Conservation (phyloP, 1,140 invertebrate genomes). For the Lucilia sericata region DNA sequence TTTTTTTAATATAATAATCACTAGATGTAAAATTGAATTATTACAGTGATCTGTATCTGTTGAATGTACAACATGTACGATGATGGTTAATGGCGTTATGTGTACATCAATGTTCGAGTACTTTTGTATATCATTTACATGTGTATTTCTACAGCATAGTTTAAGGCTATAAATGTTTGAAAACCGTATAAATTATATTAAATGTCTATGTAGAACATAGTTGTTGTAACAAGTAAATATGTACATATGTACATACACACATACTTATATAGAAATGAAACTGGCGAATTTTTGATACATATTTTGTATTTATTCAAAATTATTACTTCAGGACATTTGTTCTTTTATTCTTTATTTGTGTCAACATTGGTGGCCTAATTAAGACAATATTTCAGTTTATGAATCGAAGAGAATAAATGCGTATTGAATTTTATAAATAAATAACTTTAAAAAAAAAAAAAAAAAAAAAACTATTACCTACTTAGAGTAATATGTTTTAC, state of each 20-base stretch:
- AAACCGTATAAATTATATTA: not conserved
- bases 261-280: not conserved
- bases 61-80: not conserved
- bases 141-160: not conserved
- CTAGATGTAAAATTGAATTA: constrained; percentile 12
- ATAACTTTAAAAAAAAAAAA: no score
- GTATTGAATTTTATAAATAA: no score
- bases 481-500: no score
- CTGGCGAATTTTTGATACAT: not conserved
- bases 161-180: not conserved
- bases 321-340: not conserved
- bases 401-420: no score
- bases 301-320: not conserved
- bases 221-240: not conserved
- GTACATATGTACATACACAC: not conserved
- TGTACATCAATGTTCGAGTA: not conserved
- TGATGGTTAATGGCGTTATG: not conserved
- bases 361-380: not conserved
- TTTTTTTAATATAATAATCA: not conserved
- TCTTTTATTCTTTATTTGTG: not conserved
- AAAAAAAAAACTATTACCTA: no score
- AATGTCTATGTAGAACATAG: not conserved
- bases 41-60: not conserved
- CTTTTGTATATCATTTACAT: not conserved
- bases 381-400: not conserved